Evolutionary conservation across 2,113 vertebrate species (phyloP).

Genomic region (Otocyon megalotis): DNA sequence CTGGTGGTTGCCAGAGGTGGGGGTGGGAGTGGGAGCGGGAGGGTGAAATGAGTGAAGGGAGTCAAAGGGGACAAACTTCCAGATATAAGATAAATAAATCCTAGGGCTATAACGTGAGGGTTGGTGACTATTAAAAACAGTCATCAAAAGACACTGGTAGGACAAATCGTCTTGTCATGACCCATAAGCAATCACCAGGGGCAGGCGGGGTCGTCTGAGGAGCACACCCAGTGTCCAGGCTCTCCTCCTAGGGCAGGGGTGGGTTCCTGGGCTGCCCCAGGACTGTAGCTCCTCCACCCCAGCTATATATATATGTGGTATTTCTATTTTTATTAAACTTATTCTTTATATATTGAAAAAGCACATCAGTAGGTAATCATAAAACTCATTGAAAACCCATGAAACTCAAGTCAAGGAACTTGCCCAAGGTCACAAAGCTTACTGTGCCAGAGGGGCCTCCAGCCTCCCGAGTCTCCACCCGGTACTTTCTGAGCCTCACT

Average conservation of each 20-base stretch:
- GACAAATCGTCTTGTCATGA: background rate
- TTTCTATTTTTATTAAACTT: background rate
- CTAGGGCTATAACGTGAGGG: background rate
- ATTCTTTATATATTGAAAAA: background rate
- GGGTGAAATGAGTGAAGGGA: too few relatives aligned
- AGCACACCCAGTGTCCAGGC: background rate
- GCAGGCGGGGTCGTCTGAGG: background rate
- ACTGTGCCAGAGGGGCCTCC: background rate
- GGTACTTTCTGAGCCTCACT: fast-evolving
- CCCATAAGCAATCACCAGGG: background rate
- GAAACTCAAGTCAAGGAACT: background rate
- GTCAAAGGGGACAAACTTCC: background rate
- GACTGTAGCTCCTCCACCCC: background rate
- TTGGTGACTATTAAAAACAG: background rate
- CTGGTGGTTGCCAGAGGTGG: background rate
- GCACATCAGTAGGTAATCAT: background rate
- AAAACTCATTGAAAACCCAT: background rate
- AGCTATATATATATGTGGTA: background rate
- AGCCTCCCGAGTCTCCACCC: background rate
- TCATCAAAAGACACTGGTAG: background rate
- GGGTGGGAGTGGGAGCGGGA: background rate
- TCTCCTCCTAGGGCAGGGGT: background rate
- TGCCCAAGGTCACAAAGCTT: background rate
- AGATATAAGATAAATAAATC: background rate
- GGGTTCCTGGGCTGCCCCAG: background rate